Evolutionary conservation across 2,113 vertebrate species (phyloP), one percentile per base, ranked within the genome.

Genomic region (Silurus glanis): DNA sequence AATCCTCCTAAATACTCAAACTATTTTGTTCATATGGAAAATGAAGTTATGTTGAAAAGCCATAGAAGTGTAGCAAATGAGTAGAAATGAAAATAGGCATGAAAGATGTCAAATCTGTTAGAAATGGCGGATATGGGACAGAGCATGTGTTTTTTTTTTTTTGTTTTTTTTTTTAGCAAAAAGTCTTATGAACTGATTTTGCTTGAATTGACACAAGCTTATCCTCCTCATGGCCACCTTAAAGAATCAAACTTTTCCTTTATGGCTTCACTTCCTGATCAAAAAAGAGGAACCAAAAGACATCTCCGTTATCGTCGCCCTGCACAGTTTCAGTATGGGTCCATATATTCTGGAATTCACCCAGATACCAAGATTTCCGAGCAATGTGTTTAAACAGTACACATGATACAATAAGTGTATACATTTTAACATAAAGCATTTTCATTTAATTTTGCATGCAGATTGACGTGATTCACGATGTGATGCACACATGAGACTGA

Each of bases 31-130:
- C 67, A 45, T 71, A 37, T 45, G 28, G 67, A 45, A 71, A 71
- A 71, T 71, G 28, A 45, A 37, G 37, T 7, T 28, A 67, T 6
- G 12, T 28, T 71, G 28, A 71, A 69, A 16, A 45, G 16, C 14
- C 16, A 8, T 71, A 16, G 19, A 69, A 45, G 16, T 72, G 17
- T 72, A 47, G 37, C 37, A 72, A 45, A 72, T 47, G 9, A 51
- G 47, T 51, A 72, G 47, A 53, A 75, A 78, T 78, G 2, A 16
- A 16, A 78, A 28, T n/a, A 85, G 62, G 64, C 81, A 53, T 82
- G 23, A 51, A 64, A 56, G 51, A 61, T 61, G 49, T 78, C 23
- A 69, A 76, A 67, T 66, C 67, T 14, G n/a, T 53, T 55, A 53
- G 47, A 75, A 47, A 72, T 47, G 37, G 17, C 69, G 21, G 3